phyloP scores from a whole-genome alignment of 2,797 vertebrate species.

The Poecilia wingei region DNA sequence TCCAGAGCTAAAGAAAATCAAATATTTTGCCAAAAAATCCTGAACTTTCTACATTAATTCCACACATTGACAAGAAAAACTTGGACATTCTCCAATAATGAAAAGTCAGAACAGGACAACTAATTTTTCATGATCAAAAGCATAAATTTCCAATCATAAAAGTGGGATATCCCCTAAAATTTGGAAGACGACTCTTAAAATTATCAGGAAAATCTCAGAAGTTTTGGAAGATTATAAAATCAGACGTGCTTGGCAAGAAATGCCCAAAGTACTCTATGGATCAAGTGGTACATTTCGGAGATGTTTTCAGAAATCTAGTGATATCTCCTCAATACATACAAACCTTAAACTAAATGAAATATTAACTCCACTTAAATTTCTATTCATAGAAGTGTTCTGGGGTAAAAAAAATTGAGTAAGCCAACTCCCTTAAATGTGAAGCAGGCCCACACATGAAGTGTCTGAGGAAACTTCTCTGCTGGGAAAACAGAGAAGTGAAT shows the following conservation, averaged over 20 bases:
- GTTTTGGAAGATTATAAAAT: too few relatives aligned
- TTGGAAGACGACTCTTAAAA: neutral
- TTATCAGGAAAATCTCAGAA: neutral
- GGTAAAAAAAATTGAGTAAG: neutral
- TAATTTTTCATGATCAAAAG: neutral
- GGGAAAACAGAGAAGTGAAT: neutral
- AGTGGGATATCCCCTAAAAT: neutral
- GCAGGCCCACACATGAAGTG: neutral
- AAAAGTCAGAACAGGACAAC: neutral
- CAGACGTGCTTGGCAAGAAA: too few relatives aligned
- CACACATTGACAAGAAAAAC: neutral
- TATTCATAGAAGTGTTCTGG: neutral
- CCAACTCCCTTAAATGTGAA: neutral
- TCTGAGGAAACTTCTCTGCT: neutral
- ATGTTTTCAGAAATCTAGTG: neutral
- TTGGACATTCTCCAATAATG: neutral
- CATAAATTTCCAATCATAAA: neutral
- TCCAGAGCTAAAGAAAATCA: neutral
- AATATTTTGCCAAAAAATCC: neutral
- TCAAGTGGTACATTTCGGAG: neutral
- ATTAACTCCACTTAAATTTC: neutral
- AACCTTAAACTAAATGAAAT: neutral
- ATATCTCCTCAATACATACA: neutral
- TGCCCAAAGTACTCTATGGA: too few relatives aligned
- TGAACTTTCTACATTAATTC: neutral